phyloP scores from a whole-genome alignment of 1,140 invertebrate genomes.

The Zophobas morio region DNA sequence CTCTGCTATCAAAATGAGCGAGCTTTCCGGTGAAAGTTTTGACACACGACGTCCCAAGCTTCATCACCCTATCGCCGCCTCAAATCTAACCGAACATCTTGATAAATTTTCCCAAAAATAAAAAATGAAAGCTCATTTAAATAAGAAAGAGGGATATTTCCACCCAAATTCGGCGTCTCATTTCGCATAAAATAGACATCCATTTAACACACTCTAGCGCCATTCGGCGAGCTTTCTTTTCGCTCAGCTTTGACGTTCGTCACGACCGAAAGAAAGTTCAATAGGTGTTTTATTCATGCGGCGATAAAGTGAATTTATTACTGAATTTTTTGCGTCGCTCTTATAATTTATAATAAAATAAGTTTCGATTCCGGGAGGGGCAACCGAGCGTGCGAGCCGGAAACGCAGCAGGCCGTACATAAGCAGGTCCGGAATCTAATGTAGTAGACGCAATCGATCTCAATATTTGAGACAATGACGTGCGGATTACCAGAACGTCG shows the following conservation, averaged over 20 bases:
- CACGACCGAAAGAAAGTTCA: conserved; percentile 9
- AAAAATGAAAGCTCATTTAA: conserved; percentile 46
- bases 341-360: conserved; percentile 41
- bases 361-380: conserved; percentile 32
- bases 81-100: conserved; percentile 44
- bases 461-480: conserved; percentile 45
- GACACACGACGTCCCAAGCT: conserved; percentile 17
- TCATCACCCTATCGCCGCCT: conserved; percentile 7
- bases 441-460: conserved; percentile 40
- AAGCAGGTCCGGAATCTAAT: conserved; percentile 50
- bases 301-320: conserved; percentile 30
- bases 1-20: conserved; percentile 22
- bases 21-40: conserved; percentile 36
- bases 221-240: conserved; percentile 33
- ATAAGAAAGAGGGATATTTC: conserved; percentile 41
- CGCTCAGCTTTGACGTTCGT: conserved; percentile 43
- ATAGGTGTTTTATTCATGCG: conserved; percentile 41
- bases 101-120: conserved; percentile 41
- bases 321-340: conserved; percentile 28
- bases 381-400: conserved; percentile 23
- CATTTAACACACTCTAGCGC: conserved; percentile 46
- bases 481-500: conserved; percentile 37
- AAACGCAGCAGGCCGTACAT: conserved; percentile 48
- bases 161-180: conserved; percentile 43
- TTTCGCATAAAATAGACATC: conserved; percentile 49